Conservation (phyloP, 2,797 vertebrate genomes). For the Lepilemur septentrionalis region DNA sequence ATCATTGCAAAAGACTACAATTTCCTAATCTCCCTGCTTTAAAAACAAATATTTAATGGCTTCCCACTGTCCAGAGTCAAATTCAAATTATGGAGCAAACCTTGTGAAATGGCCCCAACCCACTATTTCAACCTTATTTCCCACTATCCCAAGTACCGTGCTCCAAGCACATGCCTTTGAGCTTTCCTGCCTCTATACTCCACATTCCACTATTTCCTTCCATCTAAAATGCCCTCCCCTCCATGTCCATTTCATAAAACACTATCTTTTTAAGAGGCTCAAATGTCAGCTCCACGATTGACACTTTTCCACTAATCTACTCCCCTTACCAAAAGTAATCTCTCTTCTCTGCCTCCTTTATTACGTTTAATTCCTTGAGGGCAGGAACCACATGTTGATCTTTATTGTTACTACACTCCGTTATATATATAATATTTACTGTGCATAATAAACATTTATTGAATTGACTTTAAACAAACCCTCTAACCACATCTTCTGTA, state of each 20-base stretch:
- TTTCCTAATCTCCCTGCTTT: slow-evolving; percentile 18
- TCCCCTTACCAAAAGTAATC: not conserved
- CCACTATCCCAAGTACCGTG: not conserved
- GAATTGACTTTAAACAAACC: slow-evolving; percentile 13
- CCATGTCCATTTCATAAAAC: not conserved
- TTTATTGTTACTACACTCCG: not conserved
- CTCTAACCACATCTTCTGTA: slow-evolving; percentile 17
- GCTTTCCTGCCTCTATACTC: not conserved
- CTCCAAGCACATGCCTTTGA: not conserved
- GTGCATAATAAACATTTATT: slow-evolving; percentile 5
- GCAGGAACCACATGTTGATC: not conserved
- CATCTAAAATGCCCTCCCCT: not conserved
- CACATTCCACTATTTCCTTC: not conserved
- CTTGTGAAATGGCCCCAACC: not conserved
- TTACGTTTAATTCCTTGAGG: not conserved
- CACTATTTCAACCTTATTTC: not conserved
- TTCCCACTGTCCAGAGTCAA: not conserved
- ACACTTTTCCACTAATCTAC: not conserved
- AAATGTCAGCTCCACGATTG: not conserved
- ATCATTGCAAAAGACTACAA: not conserved
- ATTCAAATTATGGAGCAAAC: not conserved
- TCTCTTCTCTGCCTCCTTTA: not conserved
- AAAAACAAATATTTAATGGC: not conserved
- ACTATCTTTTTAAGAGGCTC: not conserved
- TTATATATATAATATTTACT: not conserved